These are phyloP conservation scores for Platorchestia sp. DNA, from an alignment of 1,140 invertebrate species.

Conservation along the genomic window DNA sequence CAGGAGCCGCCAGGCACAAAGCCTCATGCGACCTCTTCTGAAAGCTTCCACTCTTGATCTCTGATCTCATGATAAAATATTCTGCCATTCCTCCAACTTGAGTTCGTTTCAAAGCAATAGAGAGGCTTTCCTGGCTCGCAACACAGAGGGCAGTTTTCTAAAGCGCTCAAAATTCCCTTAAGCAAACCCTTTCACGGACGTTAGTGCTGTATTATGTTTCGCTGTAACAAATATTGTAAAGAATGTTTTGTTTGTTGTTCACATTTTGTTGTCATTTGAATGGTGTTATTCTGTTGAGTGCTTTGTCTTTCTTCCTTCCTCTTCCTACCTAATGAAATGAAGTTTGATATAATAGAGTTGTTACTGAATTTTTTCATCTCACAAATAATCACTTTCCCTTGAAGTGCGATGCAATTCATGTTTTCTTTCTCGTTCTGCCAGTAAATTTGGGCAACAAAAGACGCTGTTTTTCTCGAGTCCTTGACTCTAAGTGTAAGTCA, in stretches of 20 bases:
- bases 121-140: neutral
- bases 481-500: neutral
- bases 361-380: neutral
- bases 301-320: neutral
- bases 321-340: neutral
- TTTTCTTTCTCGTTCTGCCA: neutral
- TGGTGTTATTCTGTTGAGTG: neutral
- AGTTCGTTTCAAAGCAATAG: neutral
- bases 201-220: neutral
- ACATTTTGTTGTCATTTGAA: neutral
- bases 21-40: neutral
- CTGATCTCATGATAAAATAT: constrained; percentile 10
- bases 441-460: neutral
- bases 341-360: neutral
- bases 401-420: neutral
- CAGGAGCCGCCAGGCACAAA: neutral
- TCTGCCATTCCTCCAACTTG: neutral
- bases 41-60: neutral
- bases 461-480: neutral
- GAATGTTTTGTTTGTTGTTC: neutral
- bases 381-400: neutral
- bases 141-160: neutral
- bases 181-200: neutral
- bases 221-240: neutral
- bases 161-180: neutral